A percentile compares a stretch with the other conserved stretches of the same genome.
Evolutionary conservation across 2,888 invertebrate species (phyloP).

Genomic region (Xestia rhomboidea): DNA sequence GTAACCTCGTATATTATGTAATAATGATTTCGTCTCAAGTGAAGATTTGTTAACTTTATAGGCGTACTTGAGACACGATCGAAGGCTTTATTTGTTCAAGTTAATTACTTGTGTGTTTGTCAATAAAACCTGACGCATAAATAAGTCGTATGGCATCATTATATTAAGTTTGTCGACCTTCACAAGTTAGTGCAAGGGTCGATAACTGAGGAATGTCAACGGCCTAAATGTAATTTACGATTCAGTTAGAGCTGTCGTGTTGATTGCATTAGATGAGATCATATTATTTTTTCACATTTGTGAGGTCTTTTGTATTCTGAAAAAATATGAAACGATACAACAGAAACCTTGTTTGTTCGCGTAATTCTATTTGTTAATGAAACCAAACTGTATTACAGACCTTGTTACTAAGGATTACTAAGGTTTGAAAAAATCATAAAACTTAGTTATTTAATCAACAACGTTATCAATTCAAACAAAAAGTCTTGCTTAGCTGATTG

Average conservation of each 20-base stretch:
- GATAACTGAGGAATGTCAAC: slow-evolving; percentile 5
- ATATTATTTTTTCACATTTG: neutral
- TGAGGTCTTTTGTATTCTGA: neutral
- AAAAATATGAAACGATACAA: neutral
- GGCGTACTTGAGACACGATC: slow-evolving; percentile 35
- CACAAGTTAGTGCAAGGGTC: slow-evolving; percentile 5
- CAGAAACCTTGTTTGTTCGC: neutral
- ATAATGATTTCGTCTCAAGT: slow-evolving; percentile 10
- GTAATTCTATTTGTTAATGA: neutral
- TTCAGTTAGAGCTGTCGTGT: slow-evolving; percentile 4
- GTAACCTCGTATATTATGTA: neutral
- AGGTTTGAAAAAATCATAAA: neutral
- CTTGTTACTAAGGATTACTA: neutral
- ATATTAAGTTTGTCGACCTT: slow-evolving; percentile 18
- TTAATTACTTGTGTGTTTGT: slow-evolving; percentile 35
- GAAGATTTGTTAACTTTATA: slow-evolving; percentile 34
- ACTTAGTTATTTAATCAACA: neutral
- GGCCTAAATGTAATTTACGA: neutral
- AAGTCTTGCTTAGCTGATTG: neutral
- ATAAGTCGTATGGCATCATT: slow-evolving; percentile 19
- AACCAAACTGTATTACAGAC: neutral
- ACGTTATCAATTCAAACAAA: neutral
- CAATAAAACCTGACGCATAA: slow-evolving; percentile 27
- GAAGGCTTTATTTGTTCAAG: slow-evolving; percentile 12
- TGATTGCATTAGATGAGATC: slow-evolving; percentile 16